Conservation (phyloP, 2,113 vertebrate genomes). For the Empidonax traillii region DNA sequence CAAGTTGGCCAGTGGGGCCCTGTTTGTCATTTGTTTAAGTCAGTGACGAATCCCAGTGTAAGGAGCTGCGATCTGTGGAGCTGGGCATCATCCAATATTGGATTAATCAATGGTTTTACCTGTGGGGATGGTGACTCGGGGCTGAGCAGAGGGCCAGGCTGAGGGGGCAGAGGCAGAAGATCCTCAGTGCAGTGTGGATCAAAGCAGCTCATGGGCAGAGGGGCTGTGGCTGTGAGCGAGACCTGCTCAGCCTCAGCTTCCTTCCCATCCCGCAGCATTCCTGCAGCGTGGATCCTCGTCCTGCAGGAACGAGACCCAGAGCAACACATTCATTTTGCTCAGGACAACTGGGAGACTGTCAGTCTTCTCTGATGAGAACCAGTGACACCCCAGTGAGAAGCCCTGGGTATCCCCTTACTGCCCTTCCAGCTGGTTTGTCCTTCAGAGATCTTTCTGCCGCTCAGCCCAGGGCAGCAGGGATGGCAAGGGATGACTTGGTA, state of each 20-base stretch:
- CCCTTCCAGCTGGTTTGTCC: background rate
- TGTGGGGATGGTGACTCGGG: background rate
- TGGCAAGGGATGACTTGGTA: background rate
- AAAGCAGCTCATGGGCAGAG: fast-evolving
- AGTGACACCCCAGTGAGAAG: background rate
- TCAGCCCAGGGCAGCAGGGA: background rate
- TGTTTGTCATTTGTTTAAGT: background rate
- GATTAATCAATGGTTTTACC: background rate
- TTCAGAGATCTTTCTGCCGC: background rate
- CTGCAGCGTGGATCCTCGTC: background rate
- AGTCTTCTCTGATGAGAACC: background rate
- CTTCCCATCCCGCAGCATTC: background rate
- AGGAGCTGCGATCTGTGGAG: background rate
- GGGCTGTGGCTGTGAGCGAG: background rate
- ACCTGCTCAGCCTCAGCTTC: background rate
- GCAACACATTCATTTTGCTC: background rate
- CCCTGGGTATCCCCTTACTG: background rate
- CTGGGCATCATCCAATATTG: background rate
- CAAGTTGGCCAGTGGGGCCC: too few relatives aligned
- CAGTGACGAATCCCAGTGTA: background rate
- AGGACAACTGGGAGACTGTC: background rate
- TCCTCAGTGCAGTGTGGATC: background rate
- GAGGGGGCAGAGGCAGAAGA: background rate
- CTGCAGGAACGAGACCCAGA: background rate
- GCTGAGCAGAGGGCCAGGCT: background rate